Percentiles rank a stretch among this genome's conserved stretches.
These are phyloP conservation scores for Stegostoma tigrinum DNA, from an alignment of 2,113 vertebrate species.

Conservation along the genomic window DNA sequence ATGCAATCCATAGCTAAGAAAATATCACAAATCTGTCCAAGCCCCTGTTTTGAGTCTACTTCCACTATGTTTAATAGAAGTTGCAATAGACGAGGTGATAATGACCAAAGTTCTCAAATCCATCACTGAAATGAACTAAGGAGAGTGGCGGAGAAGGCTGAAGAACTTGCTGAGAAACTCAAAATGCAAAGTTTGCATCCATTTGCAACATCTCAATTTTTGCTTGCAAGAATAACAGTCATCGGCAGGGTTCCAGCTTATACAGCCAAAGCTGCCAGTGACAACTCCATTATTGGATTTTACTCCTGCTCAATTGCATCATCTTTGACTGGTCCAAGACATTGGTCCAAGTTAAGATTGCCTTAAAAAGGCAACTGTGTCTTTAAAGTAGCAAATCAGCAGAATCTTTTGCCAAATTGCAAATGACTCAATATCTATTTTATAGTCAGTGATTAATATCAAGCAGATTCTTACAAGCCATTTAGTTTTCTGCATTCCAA, in stretches of 20 bases:
- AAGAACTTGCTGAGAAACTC: neutral
- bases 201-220: neutral
- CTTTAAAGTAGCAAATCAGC: neutral
- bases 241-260: neutral
- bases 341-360: neutral
- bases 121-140: neutral
- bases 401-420: neutral
- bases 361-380: slow-evolving; percentile 3
- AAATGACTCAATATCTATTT: neutral
- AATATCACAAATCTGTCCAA: neutral
- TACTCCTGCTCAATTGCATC: neutral
- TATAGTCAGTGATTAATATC: neutral
- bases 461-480: neutral
- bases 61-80: neutral
- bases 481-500: neutral
- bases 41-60: neutral
- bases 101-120: neutral
- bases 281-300: neutral
- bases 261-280: neutral
- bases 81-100: neutral
- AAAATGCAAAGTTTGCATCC: neutral
- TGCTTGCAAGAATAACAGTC: too few species aligned
- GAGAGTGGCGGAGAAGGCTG: neutral
- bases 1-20: neutral
- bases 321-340: neutral